Evolutionary conservation across 2,888 invertebrate genomes (phyloP).

Genomic region (Keiferia lycopersicella): DNA sequence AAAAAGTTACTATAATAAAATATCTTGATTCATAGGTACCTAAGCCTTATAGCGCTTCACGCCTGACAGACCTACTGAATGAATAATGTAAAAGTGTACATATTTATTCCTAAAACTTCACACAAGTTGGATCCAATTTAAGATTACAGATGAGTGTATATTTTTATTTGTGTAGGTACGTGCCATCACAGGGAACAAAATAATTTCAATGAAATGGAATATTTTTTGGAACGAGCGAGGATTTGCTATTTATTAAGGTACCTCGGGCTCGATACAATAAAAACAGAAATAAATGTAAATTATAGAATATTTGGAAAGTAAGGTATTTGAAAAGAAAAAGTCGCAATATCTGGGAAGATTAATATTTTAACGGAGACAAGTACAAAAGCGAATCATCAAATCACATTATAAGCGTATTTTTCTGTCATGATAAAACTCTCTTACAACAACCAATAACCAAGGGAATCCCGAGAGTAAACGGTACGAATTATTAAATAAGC

Average conservation of each 20-base stretch:
- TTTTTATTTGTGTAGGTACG: neutral
- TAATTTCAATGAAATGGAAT: neutral
- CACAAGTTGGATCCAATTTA: neutral
- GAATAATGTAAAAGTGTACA: neutral
- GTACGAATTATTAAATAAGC: too few relatives aligned
- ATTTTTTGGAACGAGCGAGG: neutral
- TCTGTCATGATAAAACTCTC: neutral
- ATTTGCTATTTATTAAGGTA: neutral
- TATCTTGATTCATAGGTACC: too few relatives aligned
- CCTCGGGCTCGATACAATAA: neutral
- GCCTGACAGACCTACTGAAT: neutral
- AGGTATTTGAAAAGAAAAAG: too few relatives aligned
- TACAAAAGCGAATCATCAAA: neutral
- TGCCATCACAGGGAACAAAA: neutral
- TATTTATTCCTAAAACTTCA: neutral
- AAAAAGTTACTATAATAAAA: too few relatives aligned
- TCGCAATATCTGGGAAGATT: too few relatives aligned
- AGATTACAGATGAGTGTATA: neutral
- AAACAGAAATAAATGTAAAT: neutral
- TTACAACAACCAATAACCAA: neutral
- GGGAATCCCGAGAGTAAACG: too few relatives aligned
- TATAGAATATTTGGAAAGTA: too few relatives aligned
- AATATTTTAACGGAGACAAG: too few relatives aligned
- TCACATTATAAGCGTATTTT: neutral
- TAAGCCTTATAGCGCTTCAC: neutral